Evolutionary conservation across 2,797 vertebrate genomes (phyloP), one percentile per base, ranked within the genome.

Genomic region (Mergus octosetaceus): DNA sequence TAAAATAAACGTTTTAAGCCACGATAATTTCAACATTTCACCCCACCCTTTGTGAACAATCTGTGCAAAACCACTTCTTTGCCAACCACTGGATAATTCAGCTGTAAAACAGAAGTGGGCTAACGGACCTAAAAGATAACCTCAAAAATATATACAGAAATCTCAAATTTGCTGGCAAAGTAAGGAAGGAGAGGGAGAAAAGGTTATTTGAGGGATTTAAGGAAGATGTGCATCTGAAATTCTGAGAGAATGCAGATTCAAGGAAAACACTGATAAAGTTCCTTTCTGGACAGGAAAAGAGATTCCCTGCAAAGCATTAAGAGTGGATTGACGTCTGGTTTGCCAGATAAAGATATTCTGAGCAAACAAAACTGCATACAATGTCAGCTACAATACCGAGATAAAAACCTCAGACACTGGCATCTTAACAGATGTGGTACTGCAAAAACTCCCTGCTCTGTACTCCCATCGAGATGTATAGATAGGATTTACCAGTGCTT

Each of bases 291-390:
- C 68, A 76, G 28, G 32, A 75, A 87, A 76, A 93, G 79, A 86
- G 87, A 78, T 92, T 94, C 57, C 76, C 68, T 57, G 68, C 6
- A 45, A 94, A 94, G 94, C 70, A 86, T 76, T 89, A 92, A 57
- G 66, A 90, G 70, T 54, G 47, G 94, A 89, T n/a, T 95, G 92
- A 89, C 16, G 18, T 79, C 92, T 95, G 96, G 81, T 64, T 95
- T 70, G 60, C 68, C 60, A 91, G 96, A 95, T 96, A 92, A 96
- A 93, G 87, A 86, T 71, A 92, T 38, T 95, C 82, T n/a, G 60
- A 88, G 89, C 90, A 93, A 95, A 91, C 49, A 96, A 94, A 95
- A 27, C 85, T 9, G 4, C 64, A 13, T 32, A 81, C 51, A 73
- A 57, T 8, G 79, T 73, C 36, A 22, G 75, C 10, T 20, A 87